Evolutionary conservation across 2,888 invertebrate genomes (phyloP).

Genomic region (Epiblema foenella): DNA sequence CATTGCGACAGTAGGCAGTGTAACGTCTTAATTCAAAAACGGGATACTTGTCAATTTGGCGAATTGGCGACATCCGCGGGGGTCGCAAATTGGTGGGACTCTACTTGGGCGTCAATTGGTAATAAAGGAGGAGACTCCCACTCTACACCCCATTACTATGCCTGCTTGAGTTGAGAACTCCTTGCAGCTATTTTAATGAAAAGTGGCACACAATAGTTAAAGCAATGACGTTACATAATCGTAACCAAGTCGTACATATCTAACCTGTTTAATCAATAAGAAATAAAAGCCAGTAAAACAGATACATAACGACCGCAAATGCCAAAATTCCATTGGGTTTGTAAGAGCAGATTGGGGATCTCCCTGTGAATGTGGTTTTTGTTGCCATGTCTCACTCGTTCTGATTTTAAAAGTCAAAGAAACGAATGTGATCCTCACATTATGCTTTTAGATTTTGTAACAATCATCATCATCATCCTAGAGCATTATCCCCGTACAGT

Average conservation of each 20-base stretch:
- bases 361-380: too few species aligned
- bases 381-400: too few species aligned
- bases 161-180: constrained; percentile 17
- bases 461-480: too few species aligned
- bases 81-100: constrained; percentile 69
- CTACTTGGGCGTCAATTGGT: constrained; percentile 61
- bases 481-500: too few species aligned
- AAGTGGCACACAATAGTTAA: neutral
- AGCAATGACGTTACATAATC: neutral
- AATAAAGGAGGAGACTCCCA: constrained; percentile 40
- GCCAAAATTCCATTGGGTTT: too few species aligned
- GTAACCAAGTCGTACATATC: too few species aligned
- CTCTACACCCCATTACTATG: constrained; percentile 22
- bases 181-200: constrained; percentile 6
- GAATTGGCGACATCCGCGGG: constrained; percentile 72
- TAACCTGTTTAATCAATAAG: neutral
- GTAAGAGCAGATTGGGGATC: too few species aligned
- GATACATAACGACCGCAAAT: too few species aligned
- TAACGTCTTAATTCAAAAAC: constrained; percentile 53
- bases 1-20: constrained; percentile 10
- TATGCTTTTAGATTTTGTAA: too few species aligned
- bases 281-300: neutral
- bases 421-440: too few species aligned
- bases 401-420: too few species aligned
- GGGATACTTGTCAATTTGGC: constrained; percentile 68